These are phyloP conservation scores for Chelon auratus DNA, from an alignment of 2,797 vertebrate species.

Conservation along the genomic window DNA sequence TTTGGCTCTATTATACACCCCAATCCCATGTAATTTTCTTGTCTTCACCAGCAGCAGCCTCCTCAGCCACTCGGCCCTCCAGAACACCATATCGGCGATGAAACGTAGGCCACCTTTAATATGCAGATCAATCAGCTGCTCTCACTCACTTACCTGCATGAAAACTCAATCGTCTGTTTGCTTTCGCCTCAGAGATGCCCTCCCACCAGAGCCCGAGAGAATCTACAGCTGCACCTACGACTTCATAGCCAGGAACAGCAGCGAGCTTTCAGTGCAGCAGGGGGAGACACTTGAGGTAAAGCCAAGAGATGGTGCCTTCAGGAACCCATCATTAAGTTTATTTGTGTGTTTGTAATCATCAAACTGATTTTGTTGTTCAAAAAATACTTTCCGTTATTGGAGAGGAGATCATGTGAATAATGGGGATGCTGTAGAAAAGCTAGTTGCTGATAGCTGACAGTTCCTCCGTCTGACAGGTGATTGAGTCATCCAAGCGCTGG, in stretches of 20 bases:
- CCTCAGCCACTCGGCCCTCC: slow-evolving; percentile 16
- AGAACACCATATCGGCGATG: slow-evolving; percentile 10
- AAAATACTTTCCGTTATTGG: too few species aligned
- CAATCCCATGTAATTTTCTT: neutral
- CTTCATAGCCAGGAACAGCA: slow-evolving; percentile 92
- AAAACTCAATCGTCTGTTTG: neutral
- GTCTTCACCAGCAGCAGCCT: slow-evolving; percentile 28
- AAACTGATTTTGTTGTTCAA: too few species aligned
- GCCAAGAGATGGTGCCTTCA: neutral
- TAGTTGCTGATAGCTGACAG: neutral
- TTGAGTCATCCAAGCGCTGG: slow-evolving; percentile 92
- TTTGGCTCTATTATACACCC: neutral
- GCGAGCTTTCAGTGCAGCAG: slow-evolving; percentile 89
- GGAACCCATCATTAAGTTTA: neutral
- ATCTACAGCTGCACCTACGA: slow-evolving; percentile 87
- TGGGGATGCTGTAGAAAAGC: neutral
- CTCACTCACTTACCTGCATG: neutral
- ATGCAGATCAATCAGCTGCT: neutral
- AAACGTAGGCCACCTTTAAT: slow-evolving; percentile 62
- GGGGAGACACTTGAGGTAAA: slow-evolving; percentile 87
- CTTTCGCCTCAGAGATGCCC: slow-evolving; percentile 64
- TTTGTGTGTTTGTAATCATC: neutral
- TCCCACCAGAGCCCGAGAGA: slow-evolving; percentile 49
- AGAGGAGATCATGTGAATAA: neutral
- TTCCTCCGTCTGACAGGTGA: slow-evolving; percentile 77